Percentiles rank a stretch among this genome's conserved stretches.
Evolutionary conservation across 2,797 vertebrate genomes (phyloP).

Genomic region (Myripristis jacobus): DNA sequence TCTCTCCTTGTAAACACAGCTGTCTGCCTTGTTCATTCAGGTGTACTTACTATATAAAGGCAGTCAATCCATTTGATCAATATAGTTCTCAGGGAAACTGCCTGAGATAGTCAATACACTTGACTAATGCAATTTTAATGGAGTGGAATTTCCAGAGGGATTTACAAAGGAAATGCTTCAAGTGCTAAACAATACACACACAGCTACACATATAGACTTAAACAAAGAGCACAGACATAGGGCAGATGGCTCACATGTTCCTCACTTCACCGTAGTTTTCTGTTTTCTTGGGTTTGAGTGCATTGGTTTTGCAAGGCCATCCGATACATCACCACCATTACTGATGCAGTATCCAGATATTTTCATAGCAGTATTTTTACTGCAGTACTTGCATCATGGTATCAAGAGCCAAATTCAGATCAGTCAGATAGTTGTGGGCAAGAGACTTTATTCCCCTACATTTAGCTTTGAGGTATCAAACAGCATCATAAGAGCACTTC

Average conservation of each 20-base stretch:
- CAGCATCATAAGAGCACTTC: too few species aligned
- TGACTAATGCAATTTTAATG: constrained; percentile 59
- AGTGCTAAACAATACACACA: constrained; percentile 29
- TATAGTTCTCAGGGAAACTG: constrained; percentile 28
- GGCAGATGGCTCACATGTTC: not conserved
- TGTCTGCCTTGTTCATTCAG: constrained; percentile 34
- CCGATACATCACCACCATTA: too few species aligned
- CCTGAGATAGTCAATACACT: constrained; percentile 29
- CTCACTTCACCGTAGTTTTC: not conserved
- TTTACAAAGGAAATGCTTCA: constrained; percentile 23
- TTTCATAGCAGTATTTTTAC: too few species aligned
- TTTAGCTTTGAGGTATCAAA: too few species aligned
- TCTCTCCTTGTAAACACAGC: not conserved
- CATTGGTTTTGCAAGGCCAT: too few species aligned
- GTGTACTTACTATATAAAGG: constrained; percentile 36
- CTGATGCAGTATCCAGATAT: too few species aligned
- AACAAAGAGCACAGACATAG: not conserved
- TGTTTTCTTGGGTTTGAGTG: not conserved
- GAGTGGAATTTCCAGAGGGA: constrained; percentile 39
- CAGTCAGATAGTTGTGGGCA: too few species aligned
- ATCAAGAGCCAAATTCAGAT: too few species aligned
- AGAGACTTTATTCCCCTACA: too few species aligned
- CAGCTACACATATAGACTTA: not conserved
- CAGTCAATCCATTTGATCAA: constrained; percentile 48
- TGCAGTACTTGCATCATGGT: too few species aligned